A percentile compares a stretch with the other conserved stretches of the same genome.
phyloP scores from a whole-genome alignment of 1,140 invertebrate species.

The Drosophila novamexicana region DNA sequence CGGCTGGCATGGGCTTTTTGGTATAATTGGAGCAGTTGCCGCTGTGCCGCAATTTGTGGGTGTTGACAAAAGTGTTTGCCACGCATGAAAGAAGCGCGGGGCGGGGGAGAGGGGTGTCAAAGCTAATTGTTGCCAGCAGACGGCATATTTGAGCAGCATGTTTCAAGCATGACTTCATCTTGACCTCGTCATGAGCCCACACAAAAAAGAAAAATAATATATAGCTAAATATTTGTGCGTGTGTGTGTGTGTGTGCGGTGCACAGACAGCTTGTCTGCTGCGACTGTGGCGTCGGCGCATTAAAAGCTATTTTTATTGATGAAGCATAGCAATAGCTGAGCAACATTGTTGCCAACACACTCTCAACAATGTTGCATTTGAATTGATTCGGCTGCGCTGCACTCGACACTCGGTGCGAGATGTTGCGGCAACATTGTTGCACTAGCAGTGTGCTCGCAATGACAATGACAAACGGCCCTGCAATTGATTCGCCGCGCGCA shows the following conservation, averaged over 20 bases:
- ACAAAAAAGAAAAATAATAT: conserved; percentile 9
- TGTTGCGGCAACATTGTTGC: conserved; percentile 9
- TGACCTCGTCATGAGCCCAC: conserved; percentile 63
- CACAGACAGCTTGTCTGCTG: conserved; percentile 71
- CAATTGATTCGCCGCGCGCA: conserved; percentile 53
- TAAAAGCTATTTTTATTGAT: conserved; percentile 80
- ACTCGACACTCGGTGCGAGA: background rate
- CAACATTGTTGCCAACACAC: conserved; percentile 54
- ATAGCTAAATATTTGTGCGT: background rate
- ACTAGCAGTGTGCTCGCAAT: conserved; percentile 17
- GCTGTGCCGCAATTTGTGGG: conserved; percentile 48
- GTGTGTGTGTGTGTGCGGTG: conserved; percentile 9
- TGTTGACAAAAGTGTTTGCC: conserved; percentile 68
- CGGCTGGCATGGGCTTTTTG: conserved; percentile 38
- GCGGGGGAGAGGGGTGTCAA: conserved; percentile 7
- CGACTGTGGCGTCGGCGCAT: conserved; percentile 54
- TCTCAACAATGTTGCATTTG: conserved; percentile 51
- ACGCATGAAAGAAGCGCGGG: conserved; percentile 5
- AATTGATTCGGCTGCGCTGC: background rate
- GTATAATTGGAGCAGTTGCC: conserved; percentile 70
- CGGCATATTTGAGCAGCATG: conserved; percentile 41
- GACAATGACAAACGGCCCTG: conserved; percentile 55
- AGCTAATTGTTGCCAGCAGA: conserved; percentile 57
- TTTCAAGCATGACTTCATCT: conserved; percentile 76
- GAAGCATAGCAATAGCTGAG: conserved; percentile 53